Evolutionary conservation across 2,888 invertebrate species (phyloP), one percentile per base, ranked within the genome.

Genomic region (Agrilus mali): DNA sequence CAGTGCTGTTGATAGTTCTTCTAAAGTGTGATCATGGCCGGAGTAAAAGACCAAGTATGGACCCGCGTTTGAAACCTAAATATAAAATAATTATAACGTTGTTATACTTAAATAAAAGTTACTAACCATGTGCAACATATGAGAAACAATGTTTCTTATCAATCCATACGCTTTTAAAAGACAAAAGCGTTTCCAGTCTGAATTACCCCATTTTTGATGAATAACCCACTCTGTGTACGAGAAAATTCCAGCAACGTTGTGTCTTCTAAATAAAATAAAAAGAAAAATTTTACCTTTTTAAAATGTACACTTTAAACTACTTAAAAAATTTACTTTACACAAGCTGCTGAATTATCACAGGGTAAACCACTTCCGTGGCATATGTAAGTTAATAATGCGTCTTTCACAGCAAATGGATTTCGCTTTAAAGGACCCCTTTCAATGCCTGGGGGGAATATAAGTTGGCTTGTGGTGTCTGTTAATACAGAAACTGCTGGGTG

Each of bases 1-100:
- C 38, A 95, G 61, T 0, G 90, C 86, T 2, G 84, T 72, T 2
- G 86, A 77, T 33, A 95, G 66, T 50, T 89, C 86, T 56, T 89
- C 86, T 33, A 95, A 60, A 0, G 94, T 94, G 57, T 86, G 84
- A 64, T 95, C 95, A 56, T 95, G 95, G 0, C 93, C 94, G 0
- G 94, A 93, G 60, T 67, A 67, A 4, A 66, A 48, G 2, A 66
- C 61, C 15, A 67, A 48, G 45, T 60, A 61, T 3, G 67, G 67
- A 6, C 65, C 64, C 46, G 55, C 62, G 40, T 55, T 58, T 5
- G 65, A 65, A 10, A 64, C 55, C 61, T 61, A 46, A 38, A 37
- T 32, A 22, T 36, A 33, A 12, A 8, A 37, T 20, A 27, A 27
- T 10, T 40, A 36, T 14, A 33, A 38, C 2, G 5, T 7, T 10